These are phyloP conservation scores for Eleginops maclovinus DNA, from an alignment of 2,113 vertebrate genomes.

Conservation along the genomic window DNA sequence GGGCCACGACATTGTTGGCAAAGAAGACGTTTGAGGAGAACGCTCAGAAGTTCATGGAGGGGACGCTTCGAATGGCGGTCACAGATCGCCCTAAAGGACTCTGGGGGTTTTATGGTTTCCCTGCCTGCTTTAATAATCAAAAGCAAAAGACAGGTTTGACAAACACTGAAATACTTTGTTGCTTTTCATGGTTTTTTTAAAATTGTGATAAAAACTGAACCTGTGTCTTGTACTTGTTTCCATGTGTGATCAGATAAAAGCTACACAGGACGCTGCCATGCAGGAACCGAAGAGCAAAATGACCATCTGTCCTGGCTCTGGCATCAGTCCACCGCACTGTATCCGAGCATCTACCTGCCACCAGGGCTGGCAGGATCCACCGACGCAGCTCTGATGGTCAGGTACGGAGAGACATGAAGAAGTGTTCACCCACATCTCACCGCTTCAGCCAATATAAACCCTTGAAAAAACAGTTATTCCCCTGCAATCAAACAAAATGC, in stretches of 20 bases:
- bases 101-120: slow-evolving; percentile 93
- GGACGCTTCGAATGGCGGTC: slow-evolving; percentile 80
- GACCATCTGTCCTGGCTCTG: slow-evolving; percentile 89
- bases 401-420: slow-evolving; percentile 35
- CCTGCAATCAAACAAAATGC: background rate
- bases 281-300: slow-evolving; percentile 72
- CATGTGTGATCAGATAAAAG: slow-evolving; percentile 46
- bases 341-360: slow-evolving; percentile 91
- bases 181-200: background rate
- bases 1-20: slow-evolving; percentile 66
- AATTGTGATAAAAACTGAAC: background rate
- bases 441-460: background rate
- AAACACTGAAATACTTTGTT: background rate
- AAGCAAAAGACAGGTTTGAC: slow-evolving; percentile 60
- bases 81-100: slow-evolving; percentile 79
- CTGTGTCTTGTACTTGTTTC: background rate
- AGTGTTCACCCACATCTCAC: background rate
- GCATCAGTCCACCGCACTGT: slow-evolving; percentile 86
- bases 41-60: slow-evolving; percentile 84
- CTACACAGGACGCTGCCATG: slow-evolving; percentile 88
- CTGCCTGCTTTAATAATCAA: slow-evolving; percentile 84
- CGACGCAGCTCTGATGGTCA: slow-evolving; percentile 68
- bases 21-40: slow-evolving; percentile 82
- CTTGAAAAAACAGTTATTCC: background rate
- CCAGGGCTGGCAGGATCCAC: slow-evolving; percentile 70